Evolutionary conservation across 1,140 invertebrate genomes (phyloP).

Genomic region (Ceratina japonica): DNA sequence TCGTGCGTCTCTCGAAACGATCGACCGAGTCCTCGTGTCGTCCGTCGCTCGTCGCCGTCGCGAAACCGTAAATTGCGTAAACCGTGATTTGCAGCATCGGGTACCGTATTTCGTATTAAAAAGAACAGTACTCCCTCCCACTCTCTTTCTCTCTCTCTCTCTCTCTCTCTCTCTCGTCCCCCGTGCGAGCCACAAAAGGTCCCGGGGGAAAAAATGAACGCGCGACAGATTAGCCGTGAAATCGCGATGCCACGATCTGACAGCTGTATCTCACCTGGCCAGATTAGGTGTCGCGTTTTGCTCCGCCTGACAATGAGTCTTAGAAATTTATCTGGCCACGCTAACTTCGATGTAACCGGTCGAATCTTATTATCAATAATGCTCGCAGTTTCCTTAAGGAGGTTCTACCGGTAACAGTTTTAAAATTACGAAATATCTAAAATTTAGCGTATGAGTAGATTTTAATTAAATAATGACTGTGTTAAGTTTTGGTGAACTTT

Average conservation of each 20-base stretch:
- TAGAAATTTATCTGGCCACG: neutral
- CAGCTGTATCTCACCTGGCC: conserved; percentile 53
- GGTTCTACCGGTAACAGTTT: no score
- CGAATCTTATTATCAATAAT: no score
- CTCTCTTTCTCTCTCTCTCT: no score
- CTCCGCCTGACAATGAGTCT: conserved; percentile 16
- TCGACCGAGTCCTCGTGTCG: no score
- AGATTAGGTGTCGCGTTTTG: conserved; percentile 33
- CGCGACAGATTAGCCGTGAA: conserved; percentile 55
- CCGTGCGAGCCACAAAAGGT: conserved; percentile 21
- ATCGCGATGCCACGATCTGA: conserved; percentile 62
- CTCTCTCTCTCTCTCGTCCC: no score
- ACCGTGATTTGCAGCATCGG: conserved; percentile 17
- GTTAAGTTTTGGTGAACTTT: no score
- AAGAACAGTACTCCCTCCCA: conserved; percentile 26
- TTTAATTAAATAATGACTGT: no score
- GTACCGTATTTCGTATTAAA: conserved; percentile 1
- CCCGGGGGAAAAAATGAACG: conserved; percentile 17
- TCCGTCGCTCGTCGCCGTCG: neutral
- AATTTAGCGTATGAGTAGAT: no score
- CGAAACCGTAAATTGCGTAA: conserved; percentile 18
- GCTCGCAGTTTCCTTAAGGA: no score
- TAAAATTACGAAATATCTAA: no score
- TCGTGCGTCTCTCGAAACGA: neutral
- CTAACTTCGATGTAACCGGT: no score